Conservation (phyloP, 1,140 invertebrate genomes). For the Camponotus floridanus region DNA sequence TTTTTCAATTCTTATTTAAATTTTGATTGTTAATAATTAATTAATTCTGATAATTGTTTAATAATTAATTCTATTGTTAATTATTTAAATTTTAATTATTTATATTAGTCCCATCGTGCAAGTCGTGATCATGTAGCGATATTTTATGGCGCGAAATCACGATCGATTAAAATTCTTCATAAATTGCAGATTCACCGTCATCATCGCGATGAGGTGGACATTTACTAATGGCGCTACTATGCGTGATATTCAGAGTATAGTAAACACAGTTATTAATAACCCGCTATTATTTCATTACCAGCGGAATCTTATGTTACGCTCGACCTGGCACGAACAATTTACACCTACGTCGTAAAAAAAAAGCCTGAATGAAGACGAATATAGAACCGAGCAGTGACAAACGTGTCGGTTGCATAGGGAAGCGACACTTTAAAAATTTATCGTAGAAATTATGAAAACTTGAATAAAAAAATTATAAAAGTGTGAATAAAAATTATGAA, state of each 20-base stretch:
- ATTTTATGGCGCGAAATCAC: not conserved
- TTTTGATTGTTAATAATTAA: too few relatives aligned
- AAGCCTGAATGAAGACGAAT: slow-evolving; percentile 29
- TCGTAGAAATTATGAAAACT: not conserved
- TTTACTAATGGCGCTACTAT: not conserved
- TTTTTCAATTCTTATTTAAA: too few relatives aligned
- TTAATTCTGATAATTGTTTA: too few relatives aligned
- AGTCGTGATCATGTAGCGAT: too few relatives aligned
- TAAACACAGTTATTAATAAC: slow-evolving; percentile 49
- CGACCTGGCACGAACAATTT: slow-evolving; percentile 2
- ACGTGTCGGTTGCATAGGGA: not conserved
- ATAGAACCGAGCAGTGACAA: not conserved
- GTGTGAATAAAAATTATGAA: not conserved
- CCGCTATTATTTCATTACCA: slow-evolving; percentile 25
- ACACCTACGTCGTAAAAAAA: slow-evolving; percentile 36
- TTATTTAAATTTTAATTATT: too few relatives aligned
- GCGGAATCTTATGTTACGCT: slow-evolving; percentile 9
- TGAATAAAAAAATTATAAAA: not conserved
- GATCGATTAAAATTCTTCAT: slow-evolving; percentile 22
- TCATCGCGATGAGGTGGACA: not conserved
- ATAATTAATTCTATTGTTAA: too few relatives aligned
- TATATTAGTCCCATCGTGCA: too few relatives aligned
- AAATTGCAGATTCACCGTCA: not conserved
- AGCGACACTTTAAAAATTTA: not conserved
- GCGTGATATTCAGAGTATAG: not conserved